Conservation (phyloP, 23 tunicate genomes). For the Diplosoma virens region DNA sequence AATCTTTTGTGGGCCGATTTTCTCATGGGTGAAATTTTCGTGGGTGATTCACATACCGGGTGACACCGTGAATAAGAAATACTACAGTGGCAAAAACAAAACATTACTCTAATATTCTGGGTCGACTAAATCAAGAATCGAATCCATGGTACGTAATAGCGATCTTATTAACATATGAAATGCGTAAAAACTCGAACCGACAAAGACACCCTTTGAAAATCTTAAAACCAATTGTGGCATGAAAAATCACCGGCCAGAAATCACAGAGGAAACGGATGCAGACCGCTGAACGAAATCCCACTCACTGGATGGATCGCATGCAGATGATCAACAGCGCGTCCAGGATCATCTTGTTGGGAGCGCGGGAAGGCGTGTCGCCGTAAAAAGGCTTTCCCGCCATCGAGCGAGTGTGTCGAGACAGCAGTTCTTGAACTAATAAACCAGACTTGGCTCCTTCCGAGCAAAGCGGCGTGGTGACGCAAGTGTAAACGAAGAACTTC, state of each 20-base stretch:
- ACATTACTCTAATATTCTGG: too few relatives aligned
- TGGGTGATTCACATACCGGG: too few relatives aligned
- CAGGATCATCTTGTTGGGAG: conserved; percentile 40
- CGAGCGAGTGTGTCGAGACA: conserved; percentile 63
- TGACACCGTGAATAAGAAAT: too few relatives aligned
- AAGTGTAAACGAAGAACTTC: conserved; percentile 61
- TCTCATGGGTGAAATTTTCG: too few relatives aligned
- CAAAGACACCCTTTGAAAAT: too few relatives aligned
- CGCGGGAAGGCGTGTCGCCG: conserved; percentile 22
- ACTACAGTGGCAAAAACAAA: too few relatives aligned
- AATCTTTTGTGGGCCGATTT: too few relatives aligned
- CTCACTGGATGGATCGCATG: conserved; percentile 54
- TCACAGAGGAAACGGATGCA: background rate
- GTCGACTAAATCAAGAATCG: too few relatives aligned
- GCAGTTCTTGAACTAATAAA: conserved; percentile 38
- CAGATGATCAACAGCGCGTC: conserved; percentile 45
- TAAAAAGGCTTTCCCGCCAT: conserved; percentile 50
- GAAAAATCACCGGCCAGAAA: background rate
- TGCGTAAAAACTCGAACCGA: too few relatives aligned
- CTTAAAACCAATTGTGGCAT: background rate
- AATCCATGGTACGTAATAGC: too few relatives aligned
- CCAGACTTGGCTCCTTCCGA: conserved; percentile 12
- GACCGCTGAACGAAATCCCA: too few relatives aligned
- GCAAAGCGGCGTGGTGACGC: conserved; percentile 45
- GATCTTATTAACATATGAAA: too few relatives aligned